Evolutionary conservation across 2,797 vertebrate genomes (phyloP).

Genomic region (Fringilla coelebs): DNA sequence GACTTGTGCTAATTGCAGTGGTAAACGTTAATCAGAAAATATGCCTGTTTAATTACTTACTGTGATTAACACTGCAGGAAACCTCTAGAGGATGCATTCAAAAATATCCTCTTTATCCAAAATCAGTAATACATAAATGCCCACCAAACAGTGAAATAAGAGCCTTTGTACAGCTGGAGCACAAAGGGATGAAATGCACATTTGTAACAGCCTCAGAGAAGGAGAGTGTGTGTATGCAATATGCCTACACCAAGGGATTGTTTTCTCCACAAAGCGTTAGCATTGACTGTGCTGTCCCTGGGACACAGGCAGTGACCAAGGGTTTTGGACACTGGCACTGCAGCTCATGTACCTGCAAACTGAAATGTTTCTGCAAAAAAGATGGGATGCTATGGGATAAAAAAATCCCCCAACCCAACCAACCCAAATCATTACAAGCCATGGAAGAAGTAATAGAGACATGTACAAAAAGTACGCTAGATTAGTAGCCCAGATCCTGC

Average conservation of each 20-base stretch:
- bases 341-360: not conserved
- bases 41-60: slow-evolving; percentile 59
- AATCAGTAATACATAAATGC: slow-evolving; percentile 2
- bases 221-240: too few species aligned
- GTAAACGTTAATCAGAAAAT: slow-evolving; percentile 64
- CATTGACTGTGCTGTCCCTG: not conserved
- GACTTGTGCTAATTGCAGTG: slow-evolving; percentile 31
- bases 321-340: not conserved
- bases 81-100: slow-evolving; percentile 35
- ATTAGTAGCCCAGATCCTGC: not conserved
- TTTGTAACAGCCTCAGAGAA: not conserved
- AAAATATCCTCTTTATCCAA: slow-evolving; percentile 17
- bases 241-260: not conserved
- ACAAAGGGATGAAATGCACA: not conserved
- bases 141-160: not conserved
- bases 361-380: not conserved
- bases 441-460: not conserved
- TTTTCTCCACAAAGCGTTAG: not conserved
- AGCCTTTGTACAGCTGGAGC: not conserved
- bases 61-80: slow-evolving; percentile 60
- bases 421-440: not conserved
- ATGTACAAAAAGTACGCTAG: not conserved
- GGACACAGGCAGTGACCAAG: not conserved
- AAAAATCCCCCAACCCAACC: not conserved
- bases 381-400: not conserved